Evolutionary conservation across 2,113 vertebrate species (phyloP).

Genomic region (Cephalopholis sonnerati): DNA sequence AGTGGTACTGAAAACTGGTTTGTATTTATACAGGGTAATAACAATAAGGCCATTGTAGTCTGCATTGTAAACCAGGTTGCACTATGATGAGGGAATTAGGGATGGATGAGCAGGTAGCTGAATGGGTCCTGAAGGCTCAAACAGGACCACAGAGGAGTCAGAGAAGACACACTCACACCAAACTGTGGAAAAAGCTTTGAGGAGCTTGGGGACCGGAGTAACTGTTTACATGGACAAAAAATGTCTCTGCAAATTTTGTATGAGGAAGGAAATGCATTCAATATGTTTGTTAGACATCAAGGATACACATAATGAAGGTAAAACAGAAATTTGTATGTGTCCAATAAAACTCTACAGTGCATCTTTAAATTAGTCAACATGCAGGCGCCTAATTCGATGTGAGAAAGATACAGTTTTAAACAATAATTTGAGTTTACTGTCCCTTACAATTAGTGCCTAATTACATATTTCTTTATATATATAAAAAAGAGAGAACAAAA

Average conservation of each 20-base stretch:
- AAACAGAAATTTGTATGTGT: neutral
- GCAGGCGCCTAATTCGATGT: neutral
- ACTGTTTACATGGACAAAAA: too few species aligned
- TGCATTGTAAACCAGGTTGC: neutral
- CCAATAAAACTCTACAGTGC: neutral
- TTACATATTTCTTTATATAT: neutral
- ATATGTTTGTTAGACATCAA: neutral
- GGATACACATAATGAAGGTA: neutral
- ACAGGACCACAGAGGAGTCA: neutral
- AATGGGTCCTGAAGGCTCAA: neutral
- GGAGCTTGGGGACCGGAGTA: too few species aligned
- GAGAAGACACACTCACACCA: neutral
- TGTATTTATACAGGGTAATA: neutral
- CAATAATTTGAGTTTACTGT: too few species aligned
- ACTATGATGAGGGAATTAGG: constrained; percentile 2
- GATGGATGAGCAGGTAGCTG: neutral
- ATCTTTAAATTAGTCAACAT: neutral
- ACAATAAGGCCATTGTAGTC: neutral
- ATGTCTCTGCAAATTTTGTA: too few species aligned
- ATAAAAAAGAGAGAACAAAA: neutral
- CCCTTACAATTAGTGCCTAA: neutral
- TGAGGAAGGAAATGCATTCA: too few species aligned
- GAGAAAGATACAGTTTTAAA: too few species aligned
- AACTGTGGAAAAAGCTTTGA: too few species aligned
- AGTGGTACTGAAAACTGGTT: neutral